Base-by-base conservation (phyloP, 2,797 vertebrate species). In the Clarias pachynema region DNA sequence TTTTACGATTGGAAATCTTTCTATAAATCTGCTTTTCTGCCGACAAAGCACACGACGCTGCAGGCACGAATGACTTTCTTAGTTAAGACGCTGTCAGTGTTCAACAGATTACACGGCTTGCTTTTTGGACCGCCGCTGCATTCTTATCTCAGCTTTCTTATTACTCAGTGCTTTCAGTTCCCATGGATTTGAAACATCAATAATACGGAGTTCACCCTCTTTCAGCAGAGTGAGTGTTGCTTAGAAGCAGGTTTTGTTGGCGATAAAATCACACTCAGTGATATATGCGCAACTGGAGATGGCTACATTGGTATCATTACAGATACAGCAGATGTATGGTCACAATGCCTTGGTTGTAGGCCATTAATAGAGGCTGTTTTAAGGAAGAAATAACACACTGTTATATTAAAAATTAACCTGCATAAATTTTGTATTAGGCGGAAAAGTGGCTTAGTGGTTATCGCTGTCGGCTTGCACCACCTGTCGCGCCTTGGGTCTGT, bases 21-120 rank as follows among this genome's bases (percentile, higher is more conserved):
- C 86, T 0, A 89, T 89, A 93, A 94, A 93, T 94, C 91, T 90
- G 90, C 85, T 90, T 92, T 86, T 94, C 91, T 94, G 94, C 93
- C 91, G 92, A 93, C 92, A 89, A 92, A 94, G 93, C 94, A 93
- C 87, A 93, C 90, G 87, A 88, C 87, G 89, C 91, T 74, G 62
- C 82, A 79, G 83, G 83, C 87, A 90, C 89, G 91, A 91, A 92
- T 91, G 81, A 91, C 88, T 92, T 94, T 94, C 91, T 92, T 92
- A 66, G 92, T 93, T 91, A 90, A 91, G 90, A 90, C 89, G 91
- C 91, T 92, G 92, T 93, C 89, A 91, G 34, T 89, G 93, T 95
- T 94, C 91, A 92, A 92, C 91, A 93, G 91, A 94, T 94, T 93
- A 90, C 89, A 90, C 80, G 90, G 81, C 88, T 89, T 90, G 91